Percentiles rank a stretch among this genome's conserved stretches.
Conservation (phyloP, 2,797 vertebrate species). For the Gadopsis bispinosus region DNA sequence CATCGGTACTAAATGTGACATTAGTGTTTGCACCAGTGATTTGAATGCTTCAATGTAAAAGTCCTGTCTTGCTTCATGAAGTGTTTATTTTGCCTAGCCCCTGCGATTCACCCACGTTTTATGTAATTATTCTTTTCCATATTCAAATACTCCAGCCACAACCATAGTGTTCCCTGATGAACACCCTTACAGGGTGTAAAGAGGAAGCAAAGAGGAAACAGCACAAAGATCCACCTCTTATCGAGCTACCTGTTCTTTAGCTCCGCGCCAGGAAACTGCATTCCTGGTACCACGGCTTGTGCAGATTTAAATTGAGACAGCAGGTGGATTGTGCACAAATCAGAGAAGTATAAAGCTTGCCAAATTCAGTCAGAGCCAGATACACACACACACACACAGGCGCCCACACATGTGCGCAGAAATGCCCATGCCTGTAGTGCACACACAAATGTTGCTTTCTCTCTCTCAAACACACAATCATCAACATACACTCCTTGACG, state of each 20-base stretch:
- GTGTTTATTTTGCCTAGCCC: neutral
- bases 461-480: neutral
- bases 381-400: neutral
- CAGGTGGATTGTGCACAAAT: conserved; percentile 45
- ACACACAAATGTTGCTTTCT: neutral
- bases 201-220: neutral
- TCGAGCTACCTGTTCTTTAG: conserved; percentile 5
- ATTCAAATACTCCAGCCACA: conserved; percentile 23
- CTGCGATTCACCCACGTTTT: neutral
- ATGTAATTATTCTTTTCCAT: conserved; percentile 7
- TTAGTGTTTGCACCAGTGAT: neutral
- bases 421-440: neutral
- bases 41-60: neutral
- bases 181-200: conserved; percentile 18
- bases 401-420: neutral
- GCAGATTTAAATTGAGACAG: conserved; percentile 46
- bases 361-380: conserved; percentile 9
- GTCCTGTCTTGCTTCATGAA: neutral
- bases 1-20: neutral
- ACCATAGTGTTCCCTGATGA: conserved; percentile 23
- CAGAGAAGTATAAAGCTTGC: conserved; percentile 18
- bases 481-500: neutral
- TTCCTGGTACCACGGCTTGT: conserved; percentile 34
- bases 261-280: conserved; percentile 36
- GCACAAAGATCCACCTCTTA: conserved; percentile 27